Evolutionary conservation across 2,888 invertebrate species (phyloP).

Genomic region (Pimpla rufipes): DNA sequence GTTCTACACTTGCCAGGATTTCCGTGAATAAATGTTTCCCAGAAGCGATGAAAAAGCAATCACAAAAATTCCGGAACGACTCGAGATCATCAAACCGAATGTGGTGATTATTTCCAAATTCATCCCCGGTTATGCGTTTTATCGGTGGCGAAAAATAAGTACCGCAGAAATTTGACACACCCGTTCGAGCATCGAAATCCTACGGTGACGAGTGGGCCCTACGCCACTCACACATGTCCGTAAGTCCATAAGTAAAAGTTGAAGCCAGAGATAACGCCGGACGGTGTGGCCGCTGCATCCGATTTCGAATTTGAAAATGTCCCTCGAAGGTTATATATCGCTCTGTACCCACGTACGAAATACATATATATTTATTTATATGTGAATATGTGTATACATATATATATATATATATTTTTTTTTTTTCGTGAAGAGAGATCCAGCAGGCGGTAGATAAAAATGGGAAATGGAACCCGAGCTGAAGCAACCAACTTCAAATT

Average conservation of each 20-base stretch:
- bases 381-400: not conserved
- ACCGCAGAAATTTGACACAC: too few species aligned
- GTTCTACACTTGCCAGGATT: too few species aligned
- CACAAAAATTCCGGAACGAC: too few species aligned
- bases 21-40: too few species aligned
- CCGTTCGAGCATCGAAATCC: slow-evolving; percentile 27
- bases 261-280: not conserved
- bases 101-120: too few species aligned
- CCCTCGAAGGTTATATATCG: not conserved
- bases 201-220: not conserved
- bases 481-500: not conserved
- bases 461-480: not conserved
- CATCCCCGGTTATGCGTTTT: too few species aligned
- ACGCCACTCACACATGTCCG: not conserved
- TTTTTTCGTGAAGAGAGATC: not conserved
- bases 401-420: not conserved
- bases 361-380: not conserved
- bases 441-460: not conserved
- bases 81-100: too few species aligned
- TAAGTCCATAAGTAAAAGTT: not conserved
- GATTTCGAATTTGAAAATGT: slow-evolving; percentile 13
- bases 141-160: too few species aligned
- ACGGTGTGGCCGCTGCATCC: not conserved
- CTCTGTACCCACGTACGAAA: not conserved
- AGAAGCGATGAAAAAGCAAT: too few species aligned